Evolutionary conservation across 2,888 invertebrate genomes (phyloP), one percentile per base, ranked within the genome.

Genomic region (Tetranychus piercei): DNA sequence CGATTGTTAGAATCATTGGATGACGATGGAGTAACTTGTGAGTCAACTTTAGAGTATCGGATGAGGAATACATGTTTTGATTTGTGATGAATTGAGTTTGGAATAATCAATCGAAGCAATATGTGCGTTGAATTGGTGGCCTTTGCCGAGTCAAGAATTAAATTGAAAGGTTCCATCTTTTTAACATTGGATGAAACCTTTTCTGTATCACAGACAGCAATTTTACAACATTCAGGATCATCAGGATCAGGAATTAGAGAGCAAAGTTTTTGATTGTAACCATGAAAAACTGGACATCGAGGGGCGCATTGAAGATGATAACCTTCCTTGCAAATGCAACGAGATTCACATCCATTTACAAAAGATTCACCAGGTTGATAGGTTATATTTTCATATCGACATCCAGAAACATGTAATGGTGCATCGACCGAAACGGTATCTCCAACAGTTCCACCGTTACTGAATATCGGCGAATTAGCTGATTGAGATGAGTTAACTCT

Each of bases 301-400:
- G 89, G 88, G 76, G 86, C 86, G 80, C 91, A 91, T n/a, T 87
- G 86, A 77, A 90, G 86, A 76, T 87, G 83, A 1, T 90, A 91
- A 74, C 86, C 87, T 6, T 86, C 85, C 78, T 88, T 88, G 80
- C 93, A 94, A 69, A 86, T 84, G 80, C 93, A 94, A 55, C 87
- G 86, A 80, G 88, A 87, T 74, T 88, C 87, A 80, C 93, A 94
- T 18, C 88, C 91, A 77, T 91, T 88, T 80, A 89, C 86, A 82
- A 91, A 88, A 20, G 85, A 87, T 77, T 88, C 87, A 5, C 90
- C 89, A 71, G 87, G 85, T 70, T 87, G 84, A 79, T 90, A 88
- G 0, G 77, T 77, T 23, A 75, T 70, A 79, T 90, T 90, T 18
- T 87, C 87, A 78, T 87, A 87, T 2, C 85, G 81, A 80, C 91